Evolutionary conservation across 2,797 vertebrate species (phyloP).

Genomic region (Gallirallus australis): DNA sequence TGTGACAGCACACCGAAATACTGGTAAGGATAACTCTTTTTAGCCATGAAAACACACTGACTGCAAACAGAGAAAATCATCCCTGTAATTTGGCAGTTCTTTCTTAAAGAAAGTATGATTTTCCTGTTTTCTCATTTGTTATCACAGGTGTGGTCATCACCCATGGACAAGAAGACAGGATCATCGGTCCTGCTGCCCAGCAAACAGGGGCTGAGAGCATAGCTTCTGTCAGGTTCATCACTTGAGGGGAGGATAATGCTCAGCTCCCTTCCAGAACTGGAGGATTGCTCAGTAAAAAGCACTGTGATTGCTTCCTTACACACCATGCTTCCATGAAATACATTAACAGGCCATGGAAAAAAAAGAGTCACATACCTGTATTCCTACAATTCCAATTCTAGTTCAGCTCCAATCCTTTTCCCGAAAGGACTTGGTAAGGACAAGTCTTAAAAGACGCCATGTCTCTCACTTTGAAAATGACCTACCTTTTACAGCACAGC

Average conservation of each 20-base stretch:
- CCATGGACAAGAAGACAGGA: background rate
- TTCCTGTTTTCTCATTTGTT: background rate
- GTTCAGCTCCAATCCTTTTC: background rate
- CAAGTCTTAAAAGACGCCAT: background rate
- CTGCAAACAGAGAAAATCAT: background rate
- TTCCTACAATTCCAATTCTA: background rate
- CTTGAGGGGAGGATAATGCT: background rate
- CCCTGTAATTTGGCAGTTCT: background rate
- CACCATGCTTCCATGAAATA: background rate
- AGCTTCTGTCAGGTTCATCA: background rate
- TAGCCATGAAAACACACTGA: background rate
- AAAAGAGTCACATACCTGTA: background rate
- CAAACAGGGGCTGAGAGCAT: background rate
- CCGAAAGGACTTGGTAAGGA: background rate
- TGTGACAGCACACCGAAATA: too few species aligned
- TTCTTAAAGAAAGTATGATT: background rate
- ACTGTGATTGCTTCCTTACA: background rate
- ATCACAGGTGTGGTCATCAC: background rate
- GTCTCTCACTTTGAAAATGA: background rate
- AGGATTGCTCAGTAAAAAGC: background rate
- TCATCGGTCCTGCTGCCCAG: background rate
- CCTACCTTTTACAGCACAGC: background rate
- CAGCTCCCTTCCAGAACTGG: background rate
- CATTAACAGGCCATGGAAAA: background rate
- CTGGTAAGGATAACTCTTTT: background rate